Base-by-base conservation (phyloP, 2,888 invertebrate genomes). In the Eudemis profundana region DNA sequence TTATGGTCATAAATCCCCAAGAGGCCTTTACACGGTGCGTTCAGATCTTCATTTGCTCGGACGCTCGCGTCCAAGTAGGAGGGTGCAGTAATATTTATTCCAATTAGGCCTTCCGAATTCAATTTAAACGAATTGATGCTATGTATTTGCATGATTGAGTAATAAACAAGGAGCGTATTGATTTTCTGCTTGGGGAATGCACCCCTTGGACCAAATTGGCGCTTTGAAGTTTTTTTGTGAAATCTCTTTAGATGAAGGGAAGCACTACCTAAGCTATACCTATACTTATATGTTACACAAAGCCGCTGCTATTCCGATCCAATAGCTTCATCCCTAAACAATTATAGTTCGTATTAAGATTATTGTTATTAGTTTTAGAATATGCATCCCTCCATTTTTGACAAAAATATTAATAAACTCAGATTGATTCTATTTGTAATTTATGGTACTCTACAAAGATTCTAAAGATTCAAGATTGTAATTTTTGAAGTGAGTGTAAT, bases 1-100 rank as follows among this genome's bases (percentile, higher is more conserved):
- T 90, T 90, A 89, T 87, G 83, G 87, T 79, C 73, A 90, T 91
- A 91, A 91, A 91, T 91, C 83, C 83, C 77, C 76, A 72, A 74
- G 76, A 75, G 72, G 76, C 77, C 76, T 84, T 85, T 85, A 84
- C 78, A 85, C 75, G 70, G 69, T 71, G 74, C 83, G 80, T 81
- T 74, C 78, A 68, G 70, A 67, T 61, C 63, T 69, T 69, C 70
- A 74, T 70, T 62, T 47, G 53, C 59, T 47, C 59, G 53, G 53
- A 53, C 42, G 50, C 57, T 17, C 56, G 56, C 57, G 36, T 57
- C 65, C 23, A 38, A 29, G 8, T 64, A 46, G 65, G 59, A 46
- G 65, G 59, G 60, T 40, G 60, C 60, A 65, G 65, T 65, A 50
- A 63, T 57, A 65, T 60, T 60, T 53, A 65, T 65, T 65, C 65